Percentiles rank a stretch among this genome's conserved stretches.
Conservation (phyloP, 1,140 invertebrate species). For the Achroia grisella region DNA sequence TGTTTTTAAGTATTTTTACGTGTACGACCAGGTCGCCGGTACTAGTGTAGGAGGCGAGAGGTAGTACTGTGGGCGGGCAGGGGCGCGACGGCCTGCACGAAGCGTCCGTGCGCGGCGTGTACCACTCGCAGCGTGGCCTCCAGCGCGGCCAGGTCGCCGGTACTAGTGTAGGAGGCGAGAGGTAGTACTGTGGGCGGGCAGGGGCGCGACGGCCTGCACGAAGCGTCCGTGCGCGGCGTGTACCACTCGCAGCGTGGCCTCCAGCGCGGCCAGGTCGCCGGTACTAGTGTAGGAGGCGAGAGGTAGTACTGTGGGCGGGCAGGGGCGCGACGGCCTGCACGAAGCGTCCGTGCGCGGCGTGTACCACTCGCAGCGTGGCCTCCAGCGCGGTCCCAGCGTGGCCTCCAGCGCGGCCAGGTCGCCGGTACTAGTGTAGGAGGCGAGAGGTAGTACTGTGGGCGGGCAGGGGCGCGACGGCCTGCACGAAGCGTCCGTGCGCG, state of each 20-base stretch:
- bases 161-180: background rate
- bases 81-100: slow-evolving; percentile 72
- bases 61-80: slow-evolving; percentile 68
- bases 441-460: too few species aligned
- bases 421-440: too few species aligned
- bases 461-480: background rate
- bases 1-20: too few species aligned
- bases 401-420: too few species aligned
- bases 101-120: slow-evolving; percentile 79
- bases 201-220: slow-evolving; percentile 70
- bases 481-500: background rate
- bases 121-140: slow-evolving; percentile 78
- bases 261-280: too few species aligned
- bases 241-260: slow-evolving; percentile 80
- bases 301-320: background rate
- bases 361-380: background rate
- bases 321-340: background rate
- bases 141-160: too few species aligned
- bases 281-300: too few species aligned
- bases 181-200: slow-evolving; percentile 67
- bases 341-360: background rate
- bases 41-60: background rate
- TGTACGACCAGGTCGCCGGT: too few species aligned
- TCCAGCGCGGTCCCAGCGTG: too few species aligned
- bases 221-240: slow-evolving; percentile 79